Evolutionary conservation across 2,797 vertebrate genomes (phyloP).

Genomic region (Ispidina lecontei): DNA sequence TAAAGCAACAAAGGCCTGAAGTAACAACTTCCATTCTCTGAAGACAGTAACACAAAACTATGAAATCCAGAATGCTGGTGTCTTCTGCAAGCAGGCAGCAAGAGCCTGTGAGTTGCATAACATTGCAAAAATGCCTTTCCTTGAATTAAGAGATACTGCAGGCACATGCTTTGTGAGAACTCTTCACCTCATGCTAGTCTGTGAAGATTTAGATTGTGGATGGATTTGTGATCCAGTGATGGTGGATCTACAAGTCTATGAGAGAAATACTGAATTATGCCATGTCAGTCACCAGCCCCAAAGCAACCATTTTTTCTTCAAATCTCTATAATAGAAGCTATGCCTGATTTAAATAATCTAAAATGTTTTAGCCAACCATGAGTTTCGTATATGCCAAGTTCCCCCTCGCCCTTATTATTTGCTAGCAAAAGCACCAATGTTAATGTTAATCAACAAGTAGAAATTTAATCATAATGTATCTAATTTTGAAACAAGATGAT

Average conservation of each 20-base stretch:
- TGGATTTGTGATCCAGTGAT: background rate
- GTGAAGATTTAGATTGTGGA: background rate
- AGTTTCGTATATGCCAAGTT: background rate
- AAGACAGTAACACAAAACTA: background rate
- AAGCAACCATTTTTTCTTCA: background rate
- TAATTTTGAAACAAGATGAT: background rate
- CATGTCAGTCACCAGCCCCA: slow-evolving; percentile 9
- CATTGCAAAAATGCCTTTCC: background rate
- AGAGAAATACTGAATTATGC: background rate
- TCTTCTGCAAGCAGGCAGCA: background rate
- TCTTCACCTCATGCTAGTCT: background rate
- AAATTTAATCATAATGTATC: background rate
- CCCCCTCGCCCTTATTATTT: background rate
- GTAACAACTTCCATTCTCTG: background rate
- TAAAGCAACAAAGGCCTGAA: background rate
- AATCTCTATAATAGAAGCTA: background rate
- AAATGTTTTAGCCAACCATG: background rate
- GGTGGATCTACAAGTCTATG: background rate
- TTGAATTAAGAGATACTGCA: background rate
- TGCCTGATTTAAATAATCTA: background rate
- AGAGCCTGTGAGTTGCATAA: background rate
- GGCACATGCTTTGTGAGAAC: background rate
- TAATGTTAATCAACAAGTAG: background rate
- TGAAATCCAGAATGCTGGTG: background rate
- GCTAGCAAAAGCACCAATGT: background rate